A percentile compares a stretch with the other conserved stretches of the same genome.
These are phyloP conservation scores for Sander vitreus DNA, from an alignment of 2,113 vertebrate species.

Conservation along the genomic window DNA sequence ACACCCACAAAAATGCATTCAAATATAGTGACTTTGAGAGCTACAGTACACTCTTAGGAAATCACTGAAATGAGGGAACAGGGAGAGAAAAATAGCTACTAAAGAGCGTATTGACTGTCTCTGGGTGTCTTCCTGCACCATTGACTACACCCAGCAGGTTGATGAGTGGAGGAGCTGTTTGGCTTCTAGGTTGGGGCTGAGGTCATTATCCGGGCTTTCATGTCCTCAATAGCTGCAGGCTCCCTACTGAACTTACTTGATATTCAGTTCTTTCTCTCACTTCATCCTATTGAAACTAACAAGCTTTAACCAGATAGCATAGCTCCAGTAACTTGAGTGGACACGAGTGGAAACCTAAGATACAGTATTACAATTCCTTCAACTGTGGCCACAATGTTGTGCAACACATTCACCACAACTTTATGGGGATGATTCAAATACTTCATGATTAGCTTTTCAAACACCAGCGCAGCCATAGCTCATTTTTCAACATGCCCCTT, in stretches of 20 bases:
- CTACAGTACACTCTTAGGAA: neutral
- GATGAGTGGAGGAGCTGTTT: constrained; percentile 72
- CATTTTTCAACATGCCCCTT: constrained; percentile 32
- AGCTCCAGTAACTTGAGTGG: constrained; percentile 13
- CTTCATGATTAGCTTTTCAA: constrained; percentile 34
- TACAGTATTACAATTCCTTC: neutral
- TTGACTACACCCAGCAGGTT: constrained; percentile 75
- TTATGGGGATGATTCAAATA: constrained; percentile 29
- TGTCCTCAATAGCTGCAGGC: constrained; percentile 67
- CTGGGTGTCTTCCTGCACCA: constrained; percentile 68
- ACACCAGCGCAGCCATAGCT: neutral
- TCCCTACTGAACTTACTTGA: constrained; percentile 73
- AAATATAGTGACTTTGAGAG: constrained; percentile 1
- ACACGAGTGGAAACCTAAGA: constrained; percentile 6
- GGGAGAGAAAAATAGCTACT: constrained; percentile 43
- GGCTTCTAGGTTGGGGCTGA: constrained; percentile 59
- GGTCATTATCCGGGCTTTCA: constrained; percentile 77
- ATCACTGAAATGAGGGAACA: constrained; percentile 8
- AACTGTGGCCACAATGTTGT: constrained; percentile 10
- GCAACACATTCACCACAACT: constrained; percentile 25
- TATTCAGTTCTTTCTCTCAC: constrained; percentile 71
- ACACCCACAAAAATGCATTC: constrained; percentile 22
- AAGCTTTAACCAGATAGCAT: constrained; percentile 32
- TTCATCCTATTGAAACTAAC: constrained; percentile 60
- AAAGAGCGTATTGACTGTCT: constrained; percentile 58